Evolutionary conservation across 2,113 vertebrate species (phyloP), one percentile per base, ranked within the genome.

Genomic region (Archocentrus centrarchus): DNA sequence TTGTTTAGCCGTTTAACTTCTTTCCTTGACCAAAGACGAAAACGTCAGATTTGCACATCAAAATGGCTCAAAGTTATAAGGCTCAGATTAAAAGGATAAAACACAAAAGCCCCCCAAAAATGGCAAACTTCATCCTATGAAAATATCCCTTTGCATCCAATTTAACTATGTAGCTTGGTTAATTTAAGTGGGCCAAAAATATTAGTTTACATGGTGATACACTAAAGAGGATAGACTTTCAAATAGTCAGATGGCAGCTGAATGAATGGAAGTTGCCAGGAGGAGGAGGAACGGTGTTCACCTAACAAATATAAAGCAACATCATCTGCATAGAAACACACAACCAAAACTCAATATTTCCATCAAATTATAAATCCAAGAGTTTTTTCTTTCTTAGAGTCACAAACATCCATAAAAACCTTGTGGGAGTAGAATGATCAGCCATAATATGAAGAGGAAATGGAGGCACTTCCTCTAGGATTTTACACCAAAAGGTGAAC

Each of bases 361-460:
- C 1, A 44, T 66, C 41, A 66, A 66, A 24, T 44, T 24, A 24
- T 15, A 44, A 24, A 10, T 20, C 62, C 37, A 44, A 15, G n/a
- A 66, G n/a, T 22, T 27, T 47, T 68, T 47, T 14, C 11, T 22
- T 47, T 66, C 37, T 66, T 24, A 66, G 24, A 17, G 1, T 66
- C 37, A 24, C 22, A 64, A 41, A 22, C 14, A 1, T 44, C 39
- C 39, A 24, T 7, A 44, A 14, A 66, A 17, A 47, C 63, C 15
- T 66, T 17, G 37, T 66, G 63, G n/a, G 39, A 68, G 24, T 24
- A 22, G 39, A 68, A 10, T 27, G 14, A 68, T 17, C 13, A 47
- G 24, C 64, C 22, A 17, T 55, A 32, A 73, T n/a, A 73, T 20
- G 10, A 73, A 32, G 66, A 53, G 17, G 66, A 73, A 73, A 55